Conservation (phyloP, 1,140 invertebrate species). For the Bombus affinis region DNA sequence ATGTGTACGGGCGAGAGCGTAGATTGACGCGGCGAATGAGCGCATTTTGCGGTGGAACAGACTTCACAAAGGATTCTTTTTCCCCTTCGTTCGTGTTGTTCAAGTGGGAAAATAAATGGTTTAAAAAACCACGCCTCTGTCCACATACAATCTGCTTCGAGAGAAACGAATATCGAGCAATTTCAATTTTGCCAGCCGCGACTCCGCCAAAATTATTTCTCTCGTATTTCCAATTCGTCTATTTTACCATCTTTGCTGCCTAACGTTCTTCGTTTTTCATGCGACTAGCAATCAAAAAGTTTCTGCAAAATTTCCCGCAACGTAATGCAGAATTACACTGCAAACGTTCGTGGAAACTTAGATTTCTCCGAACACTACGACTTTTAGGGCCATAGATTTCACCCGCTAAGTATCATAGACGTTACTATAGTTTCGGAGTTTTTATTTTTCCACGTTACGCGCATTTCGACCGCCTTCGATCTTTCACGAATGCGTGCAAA, state of each 20-base stretch:
- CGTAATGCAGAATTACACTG: too few relatives aligned
- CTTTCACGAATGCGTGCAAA: too few relatives aligned
- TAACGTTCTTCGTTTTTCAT: neutral
- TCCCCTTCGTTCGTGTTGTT: neutral
- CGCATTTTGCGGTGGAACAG: neutral
- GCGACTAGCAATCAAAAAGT: too few relatives aligned
- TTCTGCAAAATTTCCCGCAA: too few relatives aligned
- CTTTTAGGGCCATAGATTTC: too few relatives aligned
- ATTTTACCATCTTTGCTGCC: neutral
- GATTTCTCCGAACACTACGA: too few relatives aligned
- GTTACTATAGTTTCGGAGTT: too few relatives aligned
- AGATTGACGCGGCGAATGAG: neutral
- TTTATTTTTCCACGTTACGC: too few relatives aligned
- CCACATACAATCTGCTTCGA: neutral
- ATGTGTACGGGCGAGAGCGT: neutral
- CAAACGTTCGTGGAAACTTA: fast-evolving
- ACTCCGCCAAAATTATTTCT: neutral
- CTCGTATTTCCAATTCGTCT: neutral
- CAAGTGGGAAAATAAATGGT: neutral
- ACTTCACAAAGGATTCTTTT: neutral
- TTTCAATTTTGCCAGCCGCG: neutral
- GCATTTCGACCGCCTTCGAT: too few relatives aligned
- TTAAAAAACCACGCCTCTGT: too few relatives aligned
- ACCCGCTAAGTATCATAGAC: too few relatives aligned
- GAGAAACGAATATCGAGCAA: neutral